phyloP scores from a whole-genome alignment of 1,140 invertebrate species.

The Trichomalopsis sarcophagae region DNA sequence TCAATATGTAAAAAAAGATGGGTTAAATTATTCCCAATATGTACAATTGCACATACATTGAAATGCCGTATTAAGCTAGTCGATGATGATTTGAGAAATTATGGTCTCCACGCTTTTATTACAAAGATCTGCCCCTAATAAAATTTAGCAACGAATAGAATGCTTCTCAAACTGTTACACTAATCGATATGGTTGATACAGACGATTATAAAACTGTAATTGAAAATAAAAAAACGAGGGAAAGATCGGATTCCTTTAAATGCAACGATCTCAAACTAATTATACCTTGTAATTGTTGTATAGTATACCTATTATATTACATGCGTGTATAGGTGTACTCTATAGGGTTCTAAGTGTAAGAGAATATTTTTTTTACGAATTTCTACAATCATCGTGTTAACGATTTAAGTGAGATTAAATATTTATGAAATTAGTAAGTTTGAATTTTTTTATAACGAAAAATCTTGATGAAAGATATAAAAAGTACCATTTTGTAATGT shows the following conservation, averaged over 20 bases:
- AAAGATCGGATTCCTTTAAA: not conserved
- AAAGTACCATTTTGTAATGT: not conserved
- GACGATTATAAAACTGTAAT: not conserved
- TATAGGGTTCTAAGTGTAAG: slow-evolving; percentile 21
- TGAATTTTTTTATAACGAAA: not conserved
- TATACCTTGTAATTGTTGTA: slow-evolving; percentile 17
- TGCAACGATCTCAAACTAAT: slow-evolving; percentile 15
- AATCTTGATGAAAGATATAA: not conserved
- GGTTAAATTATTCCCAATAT: not conserved
- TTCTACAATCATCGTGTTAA: slow-evolving; percentile 7
- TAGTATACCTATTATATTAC: not conserved
- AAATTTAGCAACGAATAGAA: not conserved
- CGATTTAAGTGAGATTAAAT: not conserved
- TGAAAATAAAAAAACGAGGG: not conserved
- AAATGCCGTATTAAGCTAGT: not conserved
- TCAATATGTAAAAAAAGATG: not conserved
- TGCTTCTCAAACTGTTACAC: not conserved
- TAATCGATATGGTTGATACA: not conserved
- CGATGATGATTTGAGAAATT: not conserved
- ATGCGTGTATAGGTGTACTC: slow-evolving; percentile 15
- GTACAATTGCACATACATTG: not conserved
- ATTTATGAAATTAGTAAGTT: slow-evolving; percentile 1
- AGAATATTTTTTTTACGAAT: slow-evolving; percentile 41
- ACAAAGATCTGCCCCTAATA: not conserved
- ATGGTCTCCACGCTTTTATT: not conserved